A percentile compares a stretch with the other conserved stretches of the same genome.
Evolutionary conservation across 64 coral and sea anemone species (phyloP).

Genomic region (Montipora efflorescens): DNA sequence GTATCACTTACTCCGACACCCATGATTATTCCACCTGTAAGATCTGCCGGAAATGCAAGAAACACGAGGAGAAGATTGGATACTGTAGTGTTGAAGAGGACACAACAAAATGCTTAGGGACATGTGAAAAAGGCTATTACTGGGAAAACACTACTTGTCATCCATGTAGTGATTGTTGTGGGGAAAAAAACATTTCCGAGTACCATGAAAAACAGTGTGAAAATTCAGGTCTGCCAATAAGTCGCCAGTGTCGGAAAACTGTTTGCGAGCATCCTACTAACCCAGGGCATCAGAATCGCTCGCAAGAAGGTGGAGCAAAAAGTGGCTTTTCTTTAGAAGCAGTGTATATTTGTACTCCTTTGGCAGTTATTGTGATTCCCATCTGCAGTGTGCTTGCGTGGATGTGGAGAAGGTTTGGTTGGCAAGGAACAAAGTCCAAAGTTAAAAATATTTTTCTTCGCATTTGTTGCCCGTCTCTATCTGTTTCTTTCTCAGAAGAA

Average conservation of each 20-base stretch:
- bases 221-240: background rate
- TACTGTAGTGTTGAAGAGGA: background rate
- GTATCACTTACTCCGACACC: background rate
- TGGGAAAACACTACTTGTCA: background rate
- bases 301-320: no score
- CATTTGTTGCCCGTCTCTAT: background rate
- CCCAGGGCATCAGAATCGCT: background rate
- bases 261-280: background rate
- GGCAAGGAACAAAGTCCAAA: background rate
- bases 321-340: no score
- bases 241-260: slow-evolving; percentile 7
- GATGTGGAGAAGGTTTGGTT: background rate
- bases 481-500: no score
- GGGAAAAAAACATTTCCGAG: background rate
- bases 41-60: background rate
- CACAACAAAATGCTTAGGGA: slow-evolving; percentile 1
- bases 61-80: background rate
- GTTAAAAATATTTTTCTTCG: background rate
- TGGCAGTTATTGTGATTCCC: background rate
- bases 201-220: slow-evolving; percentile 38
- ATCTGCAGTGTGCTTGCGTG: background rate
- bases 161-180: slow-evolving; percentile 32
- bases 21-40: slow-evolving; percentile 16
- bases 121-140: slow-evolving; percentile 11
- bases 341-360: background rate